A percentile compares a stretch with the other conserved stretches of the same genome.
Conservation (phyloP, 1,140 invertebrate species). For the Trachelipus rathkii region DNA sequence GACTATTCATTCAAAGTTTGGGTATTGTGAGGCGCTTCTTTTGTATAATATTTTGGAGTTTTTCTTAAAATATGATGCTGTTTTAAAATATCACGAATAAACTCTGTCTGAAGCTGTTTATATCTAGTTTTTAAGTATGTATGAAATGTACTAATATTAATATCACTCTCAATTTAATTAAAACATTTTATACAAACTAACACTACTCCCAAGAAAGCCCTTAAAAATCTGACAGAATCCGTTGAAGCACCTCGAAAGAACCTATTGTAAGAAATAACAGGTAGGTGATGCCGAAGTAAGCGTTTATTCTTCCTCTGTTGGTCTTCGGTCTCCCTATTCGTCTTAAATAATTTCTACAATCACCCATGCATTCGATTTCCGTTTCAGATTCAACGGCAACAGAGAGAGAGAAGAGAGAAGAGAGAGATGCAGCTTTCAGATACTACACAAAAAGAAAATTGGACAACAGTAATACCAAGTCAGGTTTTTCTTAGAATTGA, state of each 20-base stretch:
- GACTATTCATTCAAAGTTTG: not conserved
- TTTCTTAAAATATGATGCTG: not conserved
- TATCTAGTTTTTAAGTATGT: not conserved
- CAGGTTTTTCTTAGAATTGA: not conserved
- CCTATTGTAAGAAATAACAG: not conserved
- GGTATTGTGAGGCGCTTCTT: not conserved
- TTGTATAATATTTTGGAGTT: not conserved
- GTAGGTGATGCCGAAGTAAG: not conserved
- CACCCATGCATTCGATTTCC: not conserved
- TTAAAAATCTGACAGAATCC: not conserved
- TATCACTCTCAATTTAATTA: not conserved
- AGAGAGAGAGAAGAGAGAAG: not conserved
- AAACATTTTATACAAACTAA: not conserved
- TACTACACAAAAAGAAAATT: not conserved
- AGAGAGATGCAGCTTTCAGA: not conserved
- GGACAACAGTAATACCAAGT: not conserved
- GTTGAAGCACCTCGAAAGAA: not conserved
- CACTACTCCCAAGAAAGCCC: not conserved
- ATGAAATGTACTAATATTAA: not conserved
- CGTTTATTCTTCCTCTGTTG: not conserved
- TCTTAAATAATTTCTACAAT: not conserved
- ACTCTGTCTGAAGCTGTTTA: not conserved
- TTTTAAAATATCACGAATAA: not conserved
- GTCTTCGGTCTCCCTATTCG: not conserved
- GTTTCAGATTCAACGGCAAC: not conserved